These are phyloP conservation scores for Carollia perspicillata DNA, from an alignment of 2,113 vertebrate species.

Conservation along the genomic window DNA sequence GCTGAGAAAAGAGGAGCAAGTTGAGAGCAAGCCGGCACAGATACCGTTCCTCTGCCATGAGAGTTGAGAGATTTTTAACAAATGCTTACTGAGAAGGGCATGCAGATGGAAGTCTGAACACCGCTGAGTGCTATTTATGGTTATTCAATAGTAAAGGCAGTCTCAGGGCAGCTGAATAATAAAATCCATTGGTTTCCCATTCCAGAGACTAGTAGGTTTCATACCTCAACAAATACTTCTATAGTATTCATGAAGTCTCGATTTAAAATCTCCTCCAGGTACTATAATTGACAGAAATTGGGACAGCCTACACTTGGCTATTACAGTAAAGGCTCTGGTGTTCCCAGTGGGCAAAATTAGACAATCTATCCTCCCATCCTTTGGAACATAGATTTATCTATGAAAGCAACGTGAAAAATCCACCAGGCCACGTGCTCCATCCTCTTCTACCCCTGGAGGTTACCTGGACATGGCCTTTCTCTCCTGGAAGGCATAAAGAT, in stretches of 20 bases:
- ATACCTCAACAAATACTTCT: not conserved
- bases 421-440: not conserved
- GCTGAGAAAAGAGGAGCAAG: not conserved
- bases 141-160: conserved; percentile 1
- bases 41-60: not conserved
- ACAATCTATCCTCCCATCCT: not conserved
- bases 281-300: not conserved
- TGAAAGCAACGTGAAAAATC: not conserved
- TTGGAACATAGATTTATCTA: not conserved
- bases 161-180: not conserved
- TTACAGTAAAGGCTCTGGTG: not conserved
- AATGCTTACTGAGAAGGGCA: not conserved
- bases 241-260: not conserved
- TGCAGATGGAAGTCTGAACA: not conserved
- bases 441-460: not conserved
- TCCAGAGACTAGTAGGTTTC: not conserved
- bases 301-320: not conserved
- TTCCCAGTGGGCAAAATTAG: not conserved
- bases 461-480: not conserved
- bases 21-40: not conserved
- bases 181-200: not conserved
- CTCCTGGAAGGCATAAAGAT: not conserved
- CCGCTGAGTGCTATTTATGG: not conserved
- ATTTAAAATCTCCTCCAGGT: not conserved
- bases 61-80: not conserved